Conservation (phyloP, 2,797 vertebrate genomes). For the Sciurus vulgaris region DNA sequence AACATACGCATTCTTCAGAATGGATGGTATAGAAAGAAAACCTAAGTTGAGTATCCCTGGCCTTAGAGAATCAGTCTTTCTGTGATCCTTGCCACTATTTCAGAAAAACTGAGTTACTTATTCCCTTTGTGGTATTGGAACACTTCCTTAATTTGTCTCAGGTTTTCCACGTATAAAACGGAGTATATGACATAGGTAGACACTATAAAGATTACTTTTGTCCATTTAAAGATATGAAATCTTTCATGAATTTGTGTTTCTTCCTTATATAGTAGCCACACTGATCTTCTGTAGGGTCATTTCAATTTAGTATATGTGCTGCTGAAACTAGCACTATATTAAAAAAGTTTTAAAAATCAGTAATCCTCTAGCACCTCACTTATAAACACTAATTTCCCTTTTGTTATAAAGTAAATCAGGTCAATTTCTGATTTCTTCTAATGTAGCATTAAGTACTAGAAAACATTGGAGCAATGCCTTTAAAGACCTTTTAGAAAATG, state of each 20-base stretch:
- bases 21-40: background rate
- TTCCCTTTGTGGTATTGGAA: background rate
- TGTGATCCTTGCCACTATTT: background rate
- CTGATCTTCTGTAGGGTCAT: background rate
- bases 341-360: background rate
- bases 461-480: background rate
- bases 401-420: background rate
- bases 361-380: background rate
- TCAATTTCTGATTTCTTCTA: background rate
- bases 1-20: background rate
- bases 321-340: background rate
- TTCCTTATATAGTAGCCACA: background rate
- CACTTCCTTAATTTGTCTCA: background rate
- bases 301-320: background rate
- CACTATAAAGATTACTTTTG: background rate
- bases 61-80: background rate
- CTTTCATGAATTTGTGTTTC: background rate
- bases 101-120: background rate
- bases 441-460: background rate
- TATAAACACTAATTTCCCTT: background rate
- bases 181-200: background rate
- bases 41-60: background rate
- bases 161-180: background rate
- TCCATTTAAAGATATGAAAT: background rate
- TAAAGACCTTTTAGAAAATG: background rate